These are phyloP conservation scores for Rutpela maculata DNA, from an alignment of 2,888 invertebrate species.

Conservation along the genomic window DNA sequence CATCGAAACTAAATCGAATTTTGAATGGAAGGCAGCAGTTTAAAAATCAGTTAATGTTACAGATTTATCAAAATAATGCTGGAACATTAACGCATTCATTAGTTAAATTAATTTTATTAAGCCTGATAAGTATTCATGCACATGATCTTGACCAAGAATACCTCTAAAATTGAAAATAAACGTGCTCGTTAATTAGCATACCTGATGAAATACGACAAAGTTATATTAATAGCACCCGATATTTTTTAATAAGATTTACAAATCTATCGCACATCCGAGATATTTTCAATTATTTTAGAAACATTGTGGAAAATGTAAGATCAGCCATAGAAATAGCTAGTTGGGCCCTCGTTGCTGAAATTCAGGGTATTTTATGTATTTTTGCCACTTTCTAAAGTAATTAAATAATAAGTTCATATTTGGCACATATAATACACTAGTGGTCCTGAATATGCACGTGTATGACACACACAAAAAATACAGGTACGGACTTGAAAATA, in stretches of 20 bases:
- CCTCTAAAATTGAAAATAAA: neutral
- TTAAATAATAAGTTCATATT: too few relatives aligned
- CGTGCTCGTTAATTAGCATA: neutral
- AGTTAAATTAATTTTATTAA: slow-evolving; percentile 10
- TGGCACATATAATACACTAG: too few relatives aligned
- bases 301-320: too few relatives aligned
- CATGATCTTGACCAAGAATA: neutral
- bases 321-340: too few relatives aligned
- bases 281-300: too few relatives aligned
- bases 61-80: slow-evolving; percentile 5
- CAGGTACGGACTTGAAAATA: too few relatives aligned
- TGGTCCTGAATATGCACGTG: too few relatives aligned
- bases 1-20: neutral
- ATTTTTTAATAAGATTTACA: neutral
- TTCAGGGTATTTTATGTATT: too few relatives aligned
- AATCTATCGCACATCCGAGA: too few relatives aligned
- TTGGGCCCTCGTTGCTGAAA: too few relatives aligned
- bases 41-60: neutral
- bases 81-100: slow-evolving; percentile 10
- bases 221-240: neutral
- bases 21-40: neutral
- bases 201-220: neutral
- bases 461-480: too few relatives aligned
- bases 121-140: neutral
- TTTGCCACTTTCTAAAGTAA: too few relatives aligned